Percentiles rank a stretch among this genome's conserved stretches.
phyloP scores from a whole-genome alignment of 2,797 vertebrate species.

The Crocodylus rhombifer region DNA sequence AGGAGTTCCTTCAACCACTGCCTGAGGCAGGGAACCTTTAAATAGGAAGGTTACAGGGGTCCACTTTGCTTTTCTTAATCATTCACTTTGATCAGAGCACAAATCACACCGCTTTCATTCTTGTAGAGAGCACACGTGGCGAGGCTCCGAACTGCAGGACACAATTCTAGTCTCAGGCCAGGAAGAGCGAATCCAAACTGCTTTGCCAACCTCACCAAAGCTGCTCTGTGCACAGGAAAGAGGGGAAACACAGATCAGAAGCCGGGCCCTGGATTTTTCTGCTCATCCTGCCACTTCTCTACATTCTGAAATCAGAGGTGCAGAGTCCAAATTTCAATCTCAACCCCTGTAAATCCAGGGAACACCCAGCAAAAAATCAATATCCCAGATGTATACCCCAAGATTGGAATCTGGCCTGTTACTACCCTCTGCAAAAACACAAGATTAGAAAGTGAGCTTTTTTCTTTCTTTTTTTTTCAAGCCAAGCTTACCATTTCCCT shows the following conservation, averaged over 20 bases:
- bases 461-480: not conserved
- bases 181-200: not conserved
- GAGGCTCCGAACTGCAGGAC: not conserved
- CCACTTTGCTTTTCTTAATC: not conserved
- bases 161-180: not conserved
- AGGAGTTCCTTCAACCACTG: not conserved
- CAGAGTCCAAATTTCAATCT: not conserved
- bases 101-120: not conserved
- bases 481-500: no score
- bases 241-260: not conserved
- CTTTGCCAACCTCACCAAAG: not conserved
- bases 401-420: not conserved
- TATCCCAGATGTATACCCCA: not conserved
- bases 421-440: no score
- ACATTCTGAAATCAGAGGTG: no score
- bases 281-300: no score
- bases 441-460: not conserved
- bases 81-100: not conserved
- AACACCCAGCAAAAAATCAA: not conserved
- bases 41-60: not conserved
- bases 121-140: not conserved
- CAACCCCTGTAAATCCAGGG: not conserved
- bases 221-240: not conserved
- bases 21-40: not conserved
- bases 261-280: not conserved